Conservation (phyloP, 2,113 vertebrate species). For the Caloenas nicobarica region DNA sequence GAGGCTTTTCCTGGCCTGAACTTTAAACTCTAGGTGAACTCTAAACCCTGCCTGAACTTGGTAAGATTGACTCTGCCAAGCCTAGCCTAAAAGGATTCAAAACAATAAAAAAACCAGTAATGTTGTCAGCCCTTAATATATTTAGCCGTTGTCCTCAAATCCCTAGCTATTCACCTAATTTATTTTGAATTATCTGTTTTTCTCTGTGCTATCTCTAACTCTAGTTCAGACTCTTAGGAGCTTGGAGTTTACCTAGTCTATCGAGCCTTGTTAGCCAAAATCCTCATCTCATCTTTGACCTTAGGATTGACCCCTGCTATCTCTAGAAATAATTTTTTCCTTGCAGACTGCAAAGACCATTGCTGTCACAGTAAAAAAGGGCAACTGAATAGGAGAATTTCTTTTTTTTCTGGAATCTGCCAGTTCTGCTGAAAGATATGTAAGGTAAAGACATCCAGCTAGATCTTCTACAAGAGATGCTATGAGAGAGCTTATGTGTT, state of each 20-base stretch:
- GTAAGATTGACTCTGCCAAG: neutral
- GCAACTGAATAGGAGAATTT: neutral
- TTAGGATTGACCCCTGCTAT: neutral
- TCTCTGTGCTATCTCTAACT: neutral
- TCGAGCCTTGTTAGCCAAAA: neutral
- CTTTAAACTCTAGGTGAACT: neutral
- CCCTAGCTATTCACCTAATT: neutral
- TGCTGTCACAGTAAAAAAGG: neutral
- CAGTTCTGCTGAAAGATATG: neutral
- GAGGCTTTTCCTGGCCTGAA: neutral
- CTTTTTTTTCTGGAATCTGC: neutral
- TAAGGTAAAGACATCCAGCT: neutral
- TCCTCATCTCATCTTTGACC: neutral
- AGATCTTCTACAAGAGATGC: neutral
- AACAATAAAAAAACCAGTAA: neutral
- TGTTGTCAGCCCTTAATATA: neutral
- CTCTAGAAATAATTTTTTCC: neutral
- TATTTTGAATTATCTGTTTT: neutral
- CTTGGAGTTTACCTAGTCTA: neutral
- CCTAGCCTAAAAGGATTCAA: neutral
- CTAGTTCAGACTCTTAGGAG: neutral
- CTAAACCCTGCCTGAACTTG: neutral
- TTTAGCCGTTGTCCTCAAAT: neutral
- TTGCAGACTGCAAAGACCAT: neutral
- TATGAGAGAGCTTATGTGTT: fast-evolving